phyloP scores from a whole-genome alignment of 1,140 invertebrate genomes.

The Helicoverpa armigera region DNA sequence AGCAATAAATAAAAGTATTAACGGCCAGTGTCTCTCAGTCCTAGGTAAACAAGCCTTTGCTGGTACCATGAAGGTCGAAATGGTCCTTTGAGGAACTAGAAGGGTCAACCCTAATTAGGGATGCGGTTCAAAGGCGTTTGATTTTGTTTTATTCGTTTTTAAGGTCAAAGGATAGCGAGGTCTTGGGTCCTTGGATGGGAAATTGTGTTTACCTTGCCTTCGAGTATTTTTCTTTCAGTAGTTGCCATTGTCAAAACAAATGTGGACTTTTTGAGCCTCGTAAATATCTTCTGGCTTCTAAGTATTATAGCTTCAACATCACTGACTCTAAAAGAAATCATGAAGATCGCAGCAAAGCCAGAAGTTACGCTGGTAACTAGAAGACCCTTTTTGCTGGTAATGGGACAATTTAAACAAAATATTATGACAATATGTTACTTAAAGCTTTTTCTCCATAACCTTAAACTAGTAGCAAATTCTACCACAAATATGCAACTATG shows the following conservation, averaged over 20 bases:
- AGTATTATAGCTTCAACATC: too few relatives aligned
- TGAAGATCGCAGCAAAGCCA: too few relatives aligned
- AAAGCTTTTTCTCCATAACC: too few relatives aligned
- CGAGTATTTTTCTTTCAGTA: too few relatives aligned
- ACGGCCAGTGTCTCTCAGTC: neutral
- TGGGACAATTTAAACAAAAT: too few relatives aligned
- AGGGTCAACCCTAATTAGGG: conserved; percentile 38
- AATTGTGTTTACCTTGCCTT: neutral
- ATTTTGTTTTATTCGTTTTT: conserved; percentile 20
- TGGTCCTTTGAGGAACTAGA: neutral
- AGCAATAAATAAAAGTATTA: conserved; percentile 29
- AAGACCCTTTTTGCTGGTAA: too few relatives aligned
- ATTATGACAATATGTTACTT: too few relatives aligned
- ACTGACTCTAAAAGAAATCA: too few relatives aligned
- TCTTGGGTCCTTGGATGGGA: neutral
- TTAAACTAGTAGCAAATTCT: neutral
- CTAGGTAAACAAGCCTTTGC: neutral
- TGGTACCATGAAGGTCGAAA: neutral
- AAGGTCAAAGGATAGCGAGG: neutral
- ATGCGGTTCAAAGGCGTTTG: conserved; percentile 4
- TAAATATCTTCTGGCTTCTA: too few relatives aligned
- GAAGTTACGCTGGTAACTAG: too few relatives aligned
- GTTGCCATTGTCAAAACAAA: too few relatives aligned
- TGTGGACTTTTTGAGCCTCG: too few relatives aligned
- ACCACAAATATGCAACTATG: neutral